Conservation (phyloP, 1,140 invertebrate species). For the Drosophila orosa region DNA sequence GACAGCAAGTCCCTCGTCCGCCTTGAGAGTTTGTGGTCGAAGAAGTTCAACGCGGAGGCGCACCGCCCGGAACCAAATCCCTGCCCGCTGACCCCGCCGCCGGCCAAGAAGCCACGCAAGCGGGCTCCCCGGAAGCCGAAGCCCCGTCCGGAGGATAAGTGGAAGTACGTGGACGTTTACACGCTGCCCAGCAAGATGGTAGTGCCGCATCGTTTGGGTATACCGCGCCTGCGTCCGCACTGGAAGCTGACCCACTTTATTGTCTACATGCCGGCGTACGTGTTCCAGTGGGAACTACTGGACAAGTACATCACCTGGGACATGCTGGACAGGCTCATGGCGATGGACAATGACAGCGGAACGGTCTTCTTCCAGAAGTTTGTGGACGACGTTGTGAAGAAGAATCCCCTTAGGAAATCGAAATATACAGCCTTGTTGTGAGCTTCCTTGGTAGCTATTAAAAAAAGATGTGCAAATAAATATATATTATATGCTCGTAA, state of each 20-base stretch:
- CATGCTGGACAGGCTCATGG: slow-evolving; percentile 3
- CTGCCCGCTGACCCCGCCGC: neutral
- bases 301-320: neutral
- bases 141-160: too few relatives aligned
- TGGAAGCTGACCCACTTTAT: neutral
- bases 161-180: neutral
- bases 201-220: neutral
- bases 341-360: neutral
- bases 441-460: neutral
- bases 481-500: too few relatives aligned
- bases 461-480: too few relatives aligned
- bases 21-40: neutral
- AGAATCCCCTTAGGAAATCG: neutral
- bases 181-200: neutral
- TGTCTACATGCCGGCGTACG: neutral
- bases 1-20: neutral
- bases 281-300: neutral
- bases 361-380: neutral
- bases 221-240: slow-evolving; percentile 11
- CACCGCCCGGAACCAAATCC: neutral
- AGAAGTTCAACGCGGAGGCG: neutral
- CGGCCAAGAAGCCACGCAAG: neutral
- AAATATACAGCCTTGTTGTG: neutral
- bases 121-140: neutral
- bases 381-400: neutral